These are phyloP conservation scores for Phenganax subtilis DNA, from an alignment of 92 coral and sea anemone species.

Conservation along the genomic window DNA sequence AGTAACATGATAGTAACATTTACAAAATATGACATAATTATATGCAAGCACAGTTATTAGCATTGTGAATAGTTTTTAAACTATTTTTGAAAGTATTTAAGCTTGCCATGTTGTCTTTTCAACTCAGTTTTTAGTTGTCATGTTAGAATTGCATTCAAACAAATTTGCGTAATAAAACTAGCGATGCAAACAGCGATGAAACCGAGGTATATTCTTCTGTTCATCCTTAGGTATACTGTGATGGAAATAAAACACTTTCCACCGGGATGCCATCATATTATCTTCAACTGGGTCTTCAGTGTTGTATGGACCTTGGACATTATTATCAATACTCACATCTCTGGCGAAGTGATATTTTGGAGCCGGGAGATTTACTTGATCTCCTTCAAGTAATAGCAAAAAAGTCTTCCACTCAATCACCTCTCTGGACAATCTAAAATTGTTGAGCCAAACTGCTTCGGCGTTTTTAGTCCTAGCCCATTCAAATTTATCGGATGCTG, in stretches of 20 bases:
- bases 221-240: slow-evolving; percentile 8
- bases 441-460: too few species aligned
- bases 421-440: too few species aligned
- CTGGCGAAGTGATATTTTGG: too few species aligned
- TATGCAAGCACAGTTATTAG: background rate
- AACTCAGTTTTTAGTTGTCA: background rate
- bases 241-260: slow-evolving; percentile 6
- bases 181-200: slow-evolving; percentile 9
- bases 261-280: slow-evolving; percentile 24
- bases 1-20: slow-evolving; percentile 6
- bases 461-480: too few species aligned
- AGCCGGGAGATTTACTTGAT: too few species aligned
- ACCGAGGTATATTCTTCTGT: slow-evolving; percentile 1
- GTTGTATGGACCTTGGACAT: background rate
- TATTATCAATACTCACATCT: too few species aligned
- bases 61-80: background rate
- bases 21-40: background rate
- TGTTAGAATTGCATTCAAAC: background rate
- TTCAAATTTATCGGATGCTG: too few species aligned
- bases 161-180: background rate
- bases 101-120: background rate
- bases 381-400: too few species aligned
- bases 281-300: background rate
- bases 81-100: background rate
- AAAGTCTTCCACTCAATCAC: too few species aligned